A percentile compares a stretch with the other conserved stretches of the same genome.
phyloP scores from a whole-genome alignment of 2,888 invertebrate genomes.

The Microctonus aethiopoides region DNA sequence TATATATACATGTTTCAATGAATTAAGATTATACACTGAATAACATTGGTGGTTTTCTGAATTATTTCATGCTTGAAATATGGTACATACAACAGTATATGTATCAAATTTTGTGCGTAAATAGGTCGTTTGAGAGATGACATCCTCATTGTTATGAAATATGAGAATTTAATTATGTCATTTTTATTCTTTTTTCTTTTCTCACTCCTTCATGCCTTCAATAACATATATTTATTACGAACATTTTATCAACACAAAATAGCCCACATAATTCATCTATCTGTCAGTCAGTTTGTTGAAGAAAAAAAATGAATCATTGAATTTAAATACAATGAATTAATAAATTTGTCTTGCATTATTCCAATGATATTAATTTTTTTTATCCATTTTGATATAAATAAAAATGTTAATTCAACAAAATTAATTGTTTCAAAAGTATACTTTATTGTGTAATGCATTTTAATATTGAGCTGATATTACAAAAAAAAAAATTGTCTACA shows the following conservation, averaged over 20 bases:
- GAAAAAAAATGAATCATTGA: no score
- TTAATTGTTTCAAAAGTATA: no score
- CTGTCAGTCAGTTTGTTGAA: no score
- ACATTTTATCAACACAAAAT: no score
- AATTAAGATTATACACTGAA: slow-evolving; percentile 3
- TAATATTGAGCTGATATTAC: neutral
- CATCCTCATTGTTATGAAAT: slow-evolving; percentile 16
- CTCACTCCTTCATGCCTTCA: neutral
- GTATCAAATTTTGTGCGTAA: slow-evolving; percentile 51
- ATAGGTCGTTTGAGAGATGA: slow-evolving; percentile 47
- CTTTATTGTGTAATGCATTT: no score
- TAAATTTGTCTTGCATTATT: no score
- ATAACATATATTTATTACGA: no score
- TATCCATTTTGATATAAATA: no score
- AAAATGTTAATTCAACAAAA: no score
- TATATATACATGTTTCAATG: slow-evolving; percentile 9
- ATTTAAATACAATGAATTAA: no score
- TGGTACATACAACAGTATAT: slow-evolving; percentile 48
- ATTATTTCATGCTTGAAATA: slow-evolving; percentile 56
- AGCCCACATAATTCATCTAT: no score
- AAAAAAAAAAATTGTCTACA: neutral
- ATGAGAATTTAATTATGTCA: slow-evolving; percentile 5
- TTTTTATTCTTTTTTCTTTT: neutral
- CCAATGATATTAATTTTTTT: no score
- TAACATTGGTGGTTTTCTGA: slow-evolving; percentile 29